Percentiles rank a stretch among this genome's conserved stretches.
These are phyloP conservation scores for Momotus momota DNA, from an alignment of 2,797 vertebrate genomes.

Conservation along the genomic window DNA sequence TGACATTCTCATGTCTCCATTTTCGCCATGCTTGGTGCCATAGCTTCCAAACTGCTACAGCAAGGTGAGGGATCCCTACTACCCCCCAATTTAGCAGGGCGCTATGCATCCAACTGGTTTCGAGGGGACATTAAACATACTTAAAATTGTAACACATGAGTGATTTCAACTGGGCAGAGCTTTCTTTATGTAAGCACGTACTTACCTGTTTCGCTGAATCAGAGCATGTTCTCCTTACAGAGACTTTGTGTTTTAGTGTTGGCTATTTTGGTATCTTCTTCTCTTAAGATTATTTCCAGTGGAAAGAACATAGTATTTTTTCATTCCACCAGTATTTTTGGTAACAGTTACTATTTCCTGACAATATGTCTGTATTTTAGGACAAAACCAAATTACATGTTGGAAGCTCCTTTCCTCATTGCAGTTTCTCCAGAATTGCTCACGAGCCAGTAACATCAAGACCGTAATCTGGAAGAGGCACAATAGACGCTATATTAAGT, in stretches of 20 bases:
- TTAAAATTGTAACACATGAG: not conserved
- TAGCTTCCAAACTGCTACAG: not conserved
- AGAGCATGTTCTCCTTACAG: not conserved
- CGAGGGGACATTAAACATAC: not conserved
- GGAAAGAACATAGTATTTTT: conserved; percentile 47
- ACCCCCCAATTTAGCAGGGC: not conserved
- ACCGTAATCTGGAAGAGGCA: conserved; percentile 33
- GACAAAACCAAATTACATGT: conserved; percentile 69
- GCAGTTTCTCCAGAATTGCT: conserved; percentile 50
- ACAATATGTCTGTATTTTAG: conserved; percentile 68
- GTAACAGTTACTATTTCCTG: conserved; percentile 73
- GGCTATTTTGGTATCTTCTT: conserved; percentile 20
- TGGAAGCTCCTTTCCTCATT: conserved; percentile 54
- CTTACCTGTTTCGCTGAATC: conserved; percentile 52
- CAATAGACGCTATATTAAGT: conserved; percentile 67
- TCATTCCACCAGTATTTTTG: conserved; percentile 64
- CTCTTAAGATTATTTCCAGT: conserved; percentile 51
- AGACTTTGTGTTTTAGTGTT: conserved; percentile 20
- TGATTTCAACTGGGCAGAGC: not conserved
- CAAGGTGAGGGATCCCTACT: not conserved
- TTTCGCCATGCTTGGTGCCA: not conserved
- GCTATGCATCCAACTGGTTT: not conserved
- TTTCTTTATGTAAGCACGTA: not conserved
- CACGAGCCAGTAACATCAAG: conserved; percentile 43
- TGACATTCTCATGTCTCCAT: fast-evolving